Evolutionary conservation across 2,888 invertebrate species (phyloP).

Genomic region (Oscheius onirici): DNA sequence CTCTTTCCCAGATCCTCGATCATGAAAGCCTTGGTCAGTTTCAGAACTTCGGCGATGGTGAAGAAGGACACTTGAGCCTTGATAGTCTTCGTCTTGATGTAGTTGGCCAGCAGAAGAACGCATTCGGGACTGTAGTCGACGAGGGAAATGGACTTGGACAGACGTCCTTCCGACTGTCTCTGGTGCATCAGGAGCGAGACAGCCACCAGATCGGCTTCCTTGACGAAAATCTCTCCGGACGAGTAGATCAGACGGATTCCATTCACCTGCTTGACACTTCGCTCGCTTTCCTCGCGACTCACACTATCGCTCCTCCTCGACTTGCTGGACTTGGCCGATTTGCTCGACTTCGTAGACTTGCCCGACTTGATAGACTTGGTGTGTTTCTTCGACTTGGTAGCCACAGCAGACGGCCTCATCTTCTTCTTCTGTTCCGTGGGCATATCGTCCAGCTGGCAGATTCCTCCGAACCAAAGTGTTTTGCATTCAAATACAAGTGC

Average conservation of each 20-base stretch:
- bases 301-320: background rate
- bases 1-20: slow-evolving; percentile 23
- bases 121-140: background rate
- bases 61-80: slow-evolving; percentile 22
- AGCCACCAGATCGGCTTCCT: slow-evolving; percentile 18
- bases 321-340: background rate
- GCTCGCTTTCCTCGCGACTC: background rate
- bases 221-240: slow-evolving; percentile 2
- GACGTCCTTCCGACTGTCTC: slow-evolving; percentile 19
- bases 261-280: background rate
- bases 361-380: too few species aligned
- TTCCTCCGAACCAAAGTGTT: background rate
- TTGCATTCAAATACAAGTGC: too few species aligned
- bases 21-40: slow-evolving; percentile 15
- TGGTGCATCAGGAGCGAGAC: slow-evolving; percentile 21
- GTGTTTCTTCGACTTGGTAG: too few species aligned
- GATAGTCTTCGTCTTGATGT: slow-evolving; percentile 2
- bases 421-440: too few species aligned
- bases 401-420: too few species aligned
- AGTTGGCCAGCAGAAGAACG: slow-evolving; percentile 13
- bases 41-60: slow-evolving; percentile 18
- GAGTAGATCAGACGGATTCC: slow-evolving; percentile 11
- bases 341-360: background rate
- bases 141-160: slow-evolving; percentile 1
- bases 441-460: too few species aligned